Evolutionary conservation across 2,888 invertebrate genomes (phyloP), one percentile per base, ranked within the genome.

Genomic region (Lysandra coridon): DNA sequence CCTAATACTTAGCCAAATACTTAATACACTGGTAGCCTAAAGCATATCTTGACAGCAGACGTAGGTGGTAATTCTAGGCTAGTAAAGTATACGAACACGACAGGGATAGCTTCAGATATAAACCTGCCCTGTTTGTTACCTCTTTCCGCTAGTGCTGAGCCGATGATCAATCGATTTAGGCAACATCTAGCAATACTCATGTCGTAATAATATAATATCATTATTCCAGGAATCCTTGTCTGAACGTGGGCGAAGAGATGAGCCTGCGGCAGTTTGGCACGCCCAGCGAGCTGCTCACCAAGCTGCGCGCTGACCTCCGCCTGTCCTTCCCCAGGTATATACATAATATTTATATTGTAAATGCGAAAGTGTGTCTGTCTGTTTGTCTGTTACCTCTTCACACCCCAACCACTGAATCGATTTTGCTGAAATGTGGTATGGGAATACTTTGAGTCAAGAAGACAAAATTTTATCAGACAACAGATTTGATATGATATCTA

Each of bases 261-360:
- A 97, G 97, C 14, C 94, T 98, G 62, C 95, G 98, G 40, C 98
- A 98, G 90, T 98, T 98, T 87, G 97, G 97, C 23, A 97, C 98
- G 14, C 97, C 98, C 73, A 97, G 98, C 74, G 98, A 98, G 90
- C 95, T 98, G 40, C 95, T 99, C 79, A 97, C 97, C 78, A 98
- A 98, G 88, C 95, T 99, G 57, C 96, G 97, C 83, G 97, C 98
- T 6, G 99, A 99, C 89, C 95, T 99, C 0, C 95, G 97, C 83
- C 95, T 98, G 75, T 97, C 98, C 0, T 98, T 98, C 92, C 98
- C 98, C 81, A 98, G 98, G 98, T 98, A 49, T 10, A 49, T 49
- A 49, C 49, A 7, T 49, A 10, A 7, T 49, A 10, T 10, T 49
- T 1, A 40, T 40, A 40, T 40, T 40, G 6, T 40, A 40, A 6